These are phyloP conservation scores for Macaria liturata DNA, from an alignment of 2,888 invertebrate species.

Conservation along the genomic window DNA sequence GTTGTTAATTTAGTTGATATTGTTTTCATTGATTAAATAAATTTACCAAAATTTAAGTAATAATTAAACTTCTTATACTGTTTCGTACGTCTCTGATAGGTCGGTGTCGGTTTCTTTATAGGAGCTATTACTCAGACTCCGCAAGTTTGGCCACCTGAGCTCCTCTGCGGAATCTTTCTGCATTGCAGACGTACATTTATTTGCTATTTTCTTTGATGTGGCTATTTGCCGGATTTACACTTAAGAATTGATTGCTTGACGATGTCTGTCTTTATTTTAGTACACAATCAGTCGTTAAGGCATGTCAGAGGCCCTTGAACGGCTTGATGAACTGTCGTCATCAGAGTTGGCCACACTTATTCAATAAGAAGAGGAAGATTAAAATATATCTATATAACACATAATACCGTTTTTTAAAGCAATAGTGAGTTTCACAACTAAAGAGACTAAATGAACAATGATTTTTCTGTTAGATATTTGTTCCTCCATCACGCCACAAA, in stretches of 20 bases:
- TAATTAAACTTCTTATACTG: conserved; percentile 7
- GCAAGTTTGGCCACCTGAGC: conserved; percentile 53
- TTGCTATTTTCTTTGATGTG: conserved; percentile 9
- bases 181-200: conserved; percentile 48
- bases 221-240: neutral
- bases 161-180: conserved; percentile 51
- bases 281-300: neutral
- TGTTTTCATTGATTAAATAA: no score
- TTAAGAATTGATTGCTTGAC: neutral
- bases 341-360: no score
- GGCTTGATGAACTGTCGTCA: no score
- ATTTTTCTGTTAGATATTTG: no score
- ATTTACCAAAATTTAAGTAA: no score
- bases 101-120: conserved; percentile 50
- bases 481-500: no score
- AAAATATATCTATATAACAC: no score
- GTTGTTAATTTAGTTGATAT: no score
- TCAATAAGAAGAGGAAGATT: no score
- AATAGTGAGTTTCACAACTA: neutral
- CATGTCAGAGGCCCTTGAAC: no score
- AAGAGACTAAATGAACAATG: no score
- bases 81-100: conserved; percentile 29
- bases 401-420: neutral
- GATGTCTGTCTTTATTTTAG: neutral
- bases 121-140: conserved; percentile 52